Base-by-base conservation (phyloP, 1,140 invertebrate species). In the Lucilia cuprina region DNA sequence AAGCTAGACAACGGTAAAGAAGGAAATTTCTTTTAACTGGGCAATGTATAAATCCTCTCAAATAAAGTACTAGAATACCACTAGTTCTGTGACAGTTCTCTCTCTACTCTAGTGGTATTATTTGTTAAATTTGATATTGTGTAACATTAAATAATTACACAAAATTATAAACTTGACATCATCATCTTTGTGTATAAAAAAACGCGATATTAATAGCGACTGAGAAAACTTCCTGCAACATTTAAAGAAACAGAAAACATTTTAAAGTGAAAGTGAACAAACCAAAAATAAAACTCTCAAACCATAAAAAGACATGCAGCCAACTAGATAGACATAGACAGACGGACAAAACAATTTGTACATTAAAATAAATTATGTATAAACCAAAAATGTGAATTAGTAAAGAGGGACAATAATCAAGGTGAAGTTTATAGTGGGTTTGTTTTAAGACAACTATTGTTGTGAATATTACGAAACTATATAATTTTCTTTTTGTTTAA, bases 361-460 rank as follows among this genome's bases (percentile, higher is more conserved):
- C 55, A 60, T 60, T 60, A 60, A 60, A 60, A 60, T n/a, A 60
- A 60, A 17, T 60, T 60, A n/a, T 60, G 5, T 14, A 60, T 7
- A 14, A 60, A n/a, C 14, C 21, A 21, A 70, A 70, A 70, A 70
- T 21, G n/a, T 70, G 19, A 70, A 70, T 70, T 70, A 21, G 65
- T 70, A 70, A 70, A 70, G 65, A 7, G 65, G 65, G 65, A 70
- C 65, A 70, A 70, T 70, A 5, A 70, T 25, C 65, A 70, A 70
- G 65, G 65, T 70, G 65, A 70, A 70, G 65, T 70, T 70, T 70
- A 55, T 55, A 55, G 50, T 55, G 50, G 50, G 50, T 17, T 55
- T 55, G 50, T 55, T 55, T 55, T 17, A 12, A 41, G 10, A 41
- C 10, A 41, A 41, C 41, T 3, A 41, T 41, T 41, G 41, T 41